Evolutionary conservation across 2,888 invertebrate species (phyloP).

Genomic region (Parochlus steinenii): DNA sequence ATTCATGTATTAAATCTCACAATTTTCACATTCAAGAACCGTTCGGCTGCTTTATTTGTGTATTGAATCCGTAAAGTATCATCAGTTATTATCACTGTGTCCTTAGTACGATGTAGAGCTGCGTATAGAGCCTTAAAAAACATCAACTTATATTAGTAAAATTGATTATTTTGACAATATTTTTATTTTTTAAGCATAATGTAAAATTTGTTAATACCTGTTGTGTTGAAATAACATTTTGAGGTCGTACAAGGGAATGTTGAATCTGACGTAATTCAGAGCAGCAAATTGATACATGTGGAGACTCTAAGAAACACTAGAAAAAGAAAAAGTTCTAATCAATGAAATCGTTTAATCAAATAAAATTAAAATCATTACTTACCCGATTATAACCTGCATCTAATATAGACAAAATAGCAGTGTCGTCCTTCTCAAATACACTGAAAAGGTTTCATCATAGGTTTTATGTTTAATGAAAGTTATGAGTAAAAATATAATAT

Average conservation of each 20-base stretch:
- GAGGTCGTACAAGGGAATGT: conserved; percentile 55
- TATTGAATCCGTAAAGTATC: conserved; percentile 73
- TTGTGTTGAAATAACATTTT: conserved; percentile 57
- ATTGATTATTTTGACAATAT: too few species aligned
- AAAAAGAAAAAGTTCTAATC: conserved; percentile 15
- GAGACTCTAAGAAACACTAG: conserved; percentile 51
- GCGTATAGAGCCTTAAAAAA: conserved; percentile 52
- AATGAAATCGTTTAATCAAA: neutral
- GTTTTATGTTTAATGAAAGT: too few species aligned
- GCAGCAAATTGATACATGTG: conserved; percentile 40
- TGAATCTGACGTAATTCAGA: conserved; percentile 63
- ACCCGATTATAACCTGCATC: conserved; percentile 82
- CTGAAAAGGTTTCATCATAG: too few species aligned
- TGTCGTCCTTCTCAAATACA: conserved; percentile 68
- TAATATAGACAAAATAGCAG: conserved; percentile 54
- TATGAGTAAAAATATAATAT: conserved; percentile 2
- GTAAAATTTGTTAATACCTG: too few species aligned
- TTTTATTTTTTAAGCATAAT: too few species aligned
- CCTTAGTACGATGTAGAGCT: conserved; percentile 72
- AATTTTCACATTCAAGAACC: conserved; percentile 54
- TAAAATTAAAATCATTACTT: conserved; percentile 26
- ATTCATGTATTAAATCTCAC: conserved; percentile 43
- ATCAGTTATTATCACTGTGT: conserved; percentile 77
- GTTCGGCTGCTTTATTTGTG: conserved; percentile 74
- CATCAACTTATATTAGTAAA: too few species aligned